Base-by-base conservation (phyloP, 2,113 vertebrate species). In the Heterochromis multidens region DNA sequence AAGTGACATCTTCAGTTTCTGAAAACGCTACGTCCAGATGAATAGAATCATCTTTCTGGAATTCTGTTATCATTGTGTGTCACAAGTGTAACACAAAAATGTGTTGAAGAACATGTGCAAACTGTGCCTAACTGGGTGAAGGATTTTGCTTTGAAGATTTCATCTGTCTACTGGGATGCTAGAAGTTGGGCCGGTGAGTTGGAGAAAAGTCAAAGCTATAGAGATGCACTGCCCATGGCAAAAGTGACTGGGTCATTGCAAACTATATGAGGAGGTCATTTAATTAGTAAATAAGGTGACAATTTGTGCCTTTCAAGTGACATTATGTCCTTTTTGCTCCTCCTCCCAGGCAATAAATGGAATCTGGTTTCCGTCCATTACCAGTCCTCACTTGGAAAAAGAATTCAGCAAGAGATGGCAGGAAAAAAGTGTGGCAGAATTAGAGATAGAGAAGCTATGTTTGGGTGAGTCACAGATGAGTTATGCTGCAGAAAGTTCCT, bases 401-500 rank as follows among this genome's bases (percentile, higher is more conserved):
- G 58, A 79, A 85, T 86, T 80, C 33, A 76, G 35, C 40, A 70
- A 70, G 70, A 52, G 78, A 54, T 83, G 87, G 82, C 81, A 85
- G 63, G 67, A 60, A 79, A 86, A 83, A 90, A 90, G 84, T 81
- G 88, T 52, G 63, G 78, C 63, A 90, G 87, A 92, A 92, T 87
- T 49, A 87, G 86, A 89, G 93, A 93, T 88, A 91, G 88, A 79
- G 84, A 82, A 21, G 84, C 72, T 79, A 77, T 82, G 89, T 31
- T 67, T 63, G 77, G 58, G 81, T 94, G 93, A 95, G 85, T 94
- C 92, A 95, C 12, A 58, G 54, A 21, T 9, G 7, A 95, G 91
- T 92, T 92, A 95, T 94, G 83, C 78, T 58, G 65, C 21, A 84
- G 82, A 93, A 88, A 63, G 91, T 94, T 95, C 94, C 92, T 96